Evolutionary conservation across 2,888 invertebrate species (phyloP).

Genomic region (Diarsia brunnea): DNA sequence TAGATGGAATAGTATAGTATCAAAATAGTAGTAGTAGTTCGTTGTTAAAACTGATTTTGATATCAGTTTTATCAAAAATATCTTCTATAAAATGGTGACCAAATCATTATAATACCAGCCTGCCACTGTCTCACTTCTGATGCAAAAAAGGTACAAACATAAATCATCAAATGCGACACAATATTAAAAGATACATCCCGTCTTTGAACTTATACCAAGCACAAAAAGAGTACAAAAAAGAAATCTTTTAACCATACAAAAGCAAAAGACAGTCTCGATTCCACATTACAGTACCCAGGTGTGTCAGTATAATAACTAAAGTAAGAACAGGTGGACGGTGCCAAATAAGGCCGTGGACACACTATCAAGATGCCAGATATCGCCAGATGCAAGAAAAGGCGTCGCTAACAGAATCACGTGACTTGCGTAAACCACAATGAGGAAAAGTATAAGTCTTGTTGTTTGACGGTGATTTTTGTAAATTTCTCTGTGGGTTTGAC

Average conservation of each 20-base stretch:
- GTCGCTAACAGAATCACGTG: conserved; percentile 53
- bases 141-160: too few species aligned
- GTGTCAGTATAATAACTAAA: conserved; percentile 49
- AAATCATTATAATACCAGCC: neutral
- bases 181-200: neutral
- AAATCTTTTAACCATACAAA: neutral
- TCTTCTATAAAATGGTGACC: neutral
- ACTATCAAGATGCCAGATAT: conserved; percentile 54
- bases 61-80: neutral
- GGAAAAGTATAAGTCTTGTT: conserved; percentile 49
- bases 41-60: neutral
- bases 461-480: conserved; percentile 23
- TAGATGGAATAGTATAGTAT: too few species aligned
- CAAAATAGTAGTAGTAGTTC: too few species aligned
- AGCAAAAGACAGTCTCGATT: neutral
- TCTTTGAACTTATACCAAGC: neutral
- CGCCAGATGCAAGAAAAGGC: conserved; percentile 52
- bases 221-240: neutral
- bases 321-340: conserved; percentile 62
- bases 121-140: neutral
- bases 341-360: conserved; percentile 59
- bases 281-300: conserved; percentile 37
- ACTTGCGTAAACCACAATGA: conserved; percentile 53
- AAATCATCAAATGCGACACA: too few species aligned
- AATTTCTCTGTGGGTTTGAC: neutral